phyloP scores from a whole-genome alignment of 2,113 vertebrate species.

The Epinephelus lanceolatus region DNA sequence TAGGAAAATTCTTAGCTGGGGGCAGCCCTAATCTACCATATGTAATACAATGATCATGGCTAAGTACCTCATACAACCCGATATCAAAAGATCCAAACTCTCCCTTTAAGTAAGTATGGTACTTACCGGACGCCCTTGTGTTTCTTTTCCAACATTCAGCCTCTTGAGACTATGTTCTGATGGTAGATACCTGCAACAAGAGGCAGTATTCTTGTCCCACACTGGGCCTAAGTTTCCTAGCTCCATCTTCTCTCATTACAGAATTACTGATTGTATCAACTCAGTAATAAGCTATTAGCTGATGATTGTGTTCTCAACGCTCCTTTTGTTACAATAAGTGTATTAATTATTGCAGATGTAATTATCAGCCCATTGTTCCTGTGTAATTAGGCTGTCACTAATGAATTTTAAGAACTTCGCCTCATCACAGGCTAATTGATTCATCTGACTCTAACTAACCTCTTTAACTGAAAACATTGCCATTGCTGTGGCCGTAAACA shows the following conservation, averaged over 20 bases:
- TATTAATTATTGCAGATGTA: slow-evolving; percentile 82
- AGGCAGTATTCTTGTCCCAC: neutral
- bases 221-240: slow-evolving; percentile 18
- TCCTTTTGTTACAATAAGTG: slow-evolving; percentile 73
- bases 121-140: neutral
- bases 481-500: slow-evolving; percentile 57
- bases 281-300: slow-evolving; percentile 74
- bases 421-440: slow-evolving; percentile 76
- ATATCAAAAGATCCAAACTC: too few species aligned
- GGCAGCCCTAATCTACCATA: too few species aligned
- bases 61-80: too few species aligned
- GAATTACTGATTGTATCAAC: slow-evolving; percentile 76
- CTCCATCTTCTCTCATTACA: slow-evolving; percentile 60
- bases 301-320: slow-evolving; percentile 69
- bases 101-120: neutral
- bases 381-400: slow-evolving; percentile 80
- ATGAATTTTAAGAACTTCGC: slow-evolving; percentile 78
- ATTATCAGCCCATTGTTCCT: slow-evolving; percentile 81
- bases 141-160: neutral
- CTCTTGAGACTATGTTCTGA: neutral
- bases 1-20: too few species aligned
- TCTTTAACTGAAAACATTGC: slow-evolving; percentile 71
- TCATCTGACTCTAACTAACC: slow-evolving; percentile 72
- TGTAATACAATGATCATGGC: too few species aligned
- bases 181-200: slow-evolving; percentile 7